phyloP scores from a whole-genome alignment of 2,797 vertebrate species.

The Sardinella longiceps region DNA sequence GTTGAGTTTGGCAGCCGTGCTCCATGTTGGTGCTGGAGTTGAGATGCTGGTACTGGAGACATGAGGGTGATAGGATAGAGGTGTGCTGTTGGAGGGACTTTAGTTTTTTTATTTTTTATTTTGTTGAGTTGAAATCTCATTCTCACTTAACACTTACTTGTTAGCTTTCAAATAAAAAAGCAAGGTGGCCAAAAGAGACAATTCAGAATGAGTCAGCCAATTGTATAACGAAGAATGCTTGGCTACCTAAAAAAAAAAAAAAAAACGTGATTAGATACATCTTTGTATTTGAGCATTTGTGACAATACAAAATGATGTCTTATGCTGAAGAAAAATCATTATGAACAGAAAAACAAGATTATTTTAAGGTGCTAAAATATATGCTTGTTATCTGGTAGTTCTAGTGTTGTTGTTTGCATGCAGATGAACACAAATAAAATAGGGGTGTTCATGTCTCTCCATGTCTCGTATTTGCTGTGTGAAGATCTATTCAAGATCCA shows the following conservation, averaged over 20 bases:
- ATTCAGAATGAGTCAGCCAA: too few relatives aligned
- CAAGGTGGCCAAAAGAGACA: too few relatives aligned
- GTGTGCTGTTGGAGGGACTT: background rate
- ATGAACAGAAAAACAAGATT: background rate
- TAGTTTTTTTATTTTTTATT: background rate
- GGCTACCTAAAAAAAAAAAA: too few relatives aligned
- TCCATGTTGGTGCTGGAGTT: background rate
- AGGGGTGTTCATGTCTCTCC: background rate
- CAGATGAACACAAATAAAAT: background rate
- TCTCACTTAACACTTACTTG: too few relatives aligned
- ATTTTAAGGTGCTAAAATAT: background rate
- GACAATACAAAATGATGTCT: background rate
- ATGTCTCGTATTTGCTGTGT: background rate
- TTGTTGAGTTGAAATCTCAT: background rate
- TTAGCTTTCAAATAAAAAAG: too few relatives aligned
- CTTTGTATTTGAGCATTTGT: background rate
- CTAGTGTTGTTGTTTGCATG: background rate
- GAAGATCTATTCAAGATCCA: background rate
- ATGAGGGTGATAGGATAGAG: conserved; percentile 43
- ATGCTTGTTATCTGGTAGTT: background rate
- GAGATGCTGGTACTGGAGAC: background rate
- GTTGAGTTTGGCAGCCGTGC: background rate
- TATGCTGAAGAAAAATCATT: background rate
- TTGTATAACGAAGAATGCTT: too few relatives aligned
- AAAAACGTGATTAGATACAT: too few relatives aligned